phyloP scores from a whole-genome alignment of 1,140 invertebrate genomes.

The Globodera rostochiensis region DNA sequence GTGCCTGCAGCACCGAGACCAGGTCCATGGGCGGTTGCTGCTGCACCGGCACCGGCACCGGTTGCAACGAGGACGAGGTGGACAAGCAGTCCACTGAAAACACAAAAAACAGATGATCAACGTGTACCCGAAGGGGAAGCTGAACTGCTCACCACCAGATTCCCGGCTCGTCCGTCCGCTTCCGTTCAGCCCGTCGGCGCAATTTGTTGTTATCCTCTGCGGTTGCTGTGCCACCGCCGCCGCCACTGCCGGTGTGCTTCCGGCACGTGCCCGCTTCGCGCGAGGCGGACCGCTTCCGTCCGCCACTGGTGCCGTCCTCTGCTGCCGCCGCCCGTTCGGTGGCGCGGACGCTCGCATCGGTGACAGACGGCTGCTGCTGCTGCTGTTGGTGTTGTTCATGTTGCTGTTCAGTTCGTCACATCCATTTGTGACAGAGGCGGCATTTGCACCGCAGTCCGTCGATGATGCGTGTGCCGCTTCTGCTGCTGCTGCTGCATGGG shows the following conservation, averaged over 20 bases:
- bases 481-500: neutral
- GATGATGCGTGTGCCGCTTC: neutral
- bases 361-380: neutral
- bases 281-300: neutral
- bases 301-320: neutral
- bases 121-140: neutral
- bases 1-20: neutral
- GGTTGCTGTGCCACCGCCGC: neutral
- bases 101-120: neutral
- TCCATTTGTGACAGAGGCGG: neutral
- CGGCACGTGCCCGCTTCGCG: constrained; percentile 4
- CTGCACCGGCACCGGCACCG: neutral
- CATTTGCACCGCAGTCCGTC: too few relatives aligned
- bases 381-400: neutral
- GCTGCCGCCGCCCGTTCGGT: neutral
- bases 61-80: neutral
- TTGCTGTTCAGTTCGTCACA: neutral
- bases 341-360: neutral
- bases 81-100: neutral
- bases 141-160: neutral
- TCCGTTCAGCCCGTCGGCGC: neutral
- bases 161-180: neutral
- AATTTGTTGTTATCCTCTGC: neutral
- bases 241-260: neutral
- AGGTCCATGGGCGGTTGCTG: neutral